Conservation (phyloP, 2,113 vertebrate species). For the Eulemur macaco region DNA sequence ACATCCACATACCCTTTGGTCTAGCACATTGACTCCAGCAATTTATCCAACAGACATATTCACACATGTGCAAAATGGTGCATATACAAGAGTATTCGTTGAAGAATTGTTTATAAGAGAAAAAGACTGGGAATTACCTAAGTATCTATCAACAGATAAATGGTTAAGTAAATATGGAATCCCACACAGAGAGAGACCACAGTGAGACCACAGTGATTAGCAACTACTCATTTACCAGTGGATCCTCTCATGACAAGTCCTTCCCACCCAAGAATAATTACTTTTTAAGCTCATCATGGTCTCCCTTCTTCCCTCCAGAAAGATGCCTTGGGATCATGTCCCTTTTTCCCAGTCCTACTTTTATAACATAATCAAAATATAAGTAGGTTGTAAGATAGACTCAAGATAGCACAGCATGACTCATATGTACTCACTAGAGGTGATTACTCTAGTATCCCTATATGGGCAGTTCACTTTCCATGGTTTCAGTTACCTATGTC, state of each 20-base stretch:
- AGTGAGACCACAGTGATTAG: background rate
- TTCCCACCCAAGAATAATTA: background rate
- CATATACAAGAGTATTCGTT: background rate
- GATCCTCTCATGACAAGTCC: background rate
- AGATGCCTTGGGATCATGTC: background rate
- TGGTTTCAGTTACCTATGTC: background rate
- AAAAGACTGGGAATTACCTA: background rate
- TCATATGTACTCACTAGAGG: background rate
- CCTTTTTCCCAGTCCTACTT: background rate
- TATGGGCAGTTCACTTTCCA: background rate
- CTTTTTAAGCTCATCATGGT: background rate
- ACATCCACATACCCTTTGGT: background rate
- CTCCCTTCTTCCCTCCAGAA: background rate
- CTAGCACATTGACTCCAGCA: background rate
- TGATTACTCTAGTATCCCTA: background rate
- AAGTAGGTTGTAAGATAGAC: background rate
- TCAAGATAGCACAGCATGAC: background rate
- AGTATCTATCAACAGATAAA: background rate
- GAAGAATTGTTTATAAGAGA: background rate
- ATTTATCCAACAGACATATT: background rate
- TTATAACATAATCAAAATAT: background rate
- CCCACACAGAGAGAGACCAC: background rate
- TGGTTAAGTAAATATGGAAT: background rate
- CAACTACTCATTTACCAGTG: background rate
- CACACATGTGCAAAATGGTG: background rate